phyloP scores from a whole-genome alignment of 2,797 vertebrate genomes.

The Spinus pinus region DNA sequence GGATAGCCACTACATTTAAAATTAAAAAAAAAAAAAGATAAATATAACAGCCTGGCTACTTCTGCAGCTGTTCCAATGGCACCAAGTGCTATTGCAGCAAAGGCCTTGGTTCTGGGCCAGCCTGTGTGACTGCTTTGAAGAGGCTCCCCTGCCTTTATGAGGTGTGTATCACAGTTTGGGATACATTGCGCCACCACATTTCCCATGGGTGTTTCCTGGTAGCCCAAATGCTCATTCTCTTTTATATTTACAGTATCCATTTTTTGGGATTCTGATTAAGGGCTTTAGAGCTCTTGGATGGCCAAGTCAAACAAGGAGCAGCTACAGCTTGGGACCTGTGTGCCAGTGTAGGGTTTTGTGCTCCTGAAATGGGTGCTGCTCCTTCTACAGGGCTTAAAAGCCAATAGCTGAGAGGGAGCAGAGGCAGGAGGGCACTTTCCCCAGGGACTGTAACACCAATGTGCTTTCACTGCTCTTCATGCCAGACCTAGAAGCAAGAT shows the following conservation, averaged over 20 bases:
- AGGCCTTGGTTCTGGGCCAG: conserved; percentile 20
- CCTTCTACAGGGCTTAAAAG: background rate
- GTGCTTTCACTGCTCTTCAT: background rate
- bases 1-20: background rate
- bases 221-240: background rate
- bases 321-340: rapidly evolving
- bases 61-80: conserved; percentile 2
- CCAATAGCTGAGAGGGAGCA: background rate
- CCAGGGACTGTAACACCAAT: background rate
- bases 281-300: background rate
- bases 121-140: conserved; percentile 12
- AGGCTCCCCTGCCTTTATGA: conserved; percentile 7
- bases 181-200: background rate
- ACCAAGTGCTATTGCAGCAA: background rate
- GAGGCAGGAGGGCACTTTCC: background rate
- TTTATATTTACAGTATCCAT: background rate
- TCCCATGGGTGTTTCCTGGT: background rate
- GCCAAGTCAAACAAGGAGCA: background rate
- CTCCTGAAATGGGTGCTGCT: background rate
- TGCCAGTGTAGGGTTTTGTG: background rate
- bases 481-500: background rate
- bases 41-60: background rate
- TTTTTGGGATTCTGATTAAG: background rate
- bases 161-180: background rate
- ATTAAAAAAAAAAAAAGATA: background rate